Percentiles rank a stretch among this genome's conserved stretches.
phyloP scores from a whole-genome alignment of 1,140 invertebrate genomes.

The Trichoplusia ni region DNA sequence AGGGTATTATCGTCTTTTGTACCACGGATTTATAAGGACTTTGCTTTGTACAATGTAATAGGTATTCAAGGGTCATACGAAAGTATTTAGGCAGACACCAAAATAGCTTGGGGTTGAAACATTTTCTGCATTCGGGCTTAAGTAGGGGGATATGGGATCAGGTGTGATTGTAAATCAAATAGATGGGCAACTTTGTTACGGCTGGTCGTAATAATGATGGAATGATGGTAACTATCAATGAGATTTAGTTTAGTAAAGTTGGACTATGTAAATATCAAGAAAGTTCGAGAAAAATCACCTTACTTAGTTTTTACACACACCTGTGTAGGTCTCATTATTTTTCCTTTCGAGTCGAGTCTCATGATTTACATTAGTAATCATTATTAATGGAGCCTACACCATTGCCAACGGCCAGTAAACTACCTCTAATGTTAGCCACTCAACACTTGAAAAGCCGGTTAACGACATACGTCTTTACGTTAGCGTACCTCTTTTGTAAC shows the following conservation, averaged over 20 bases:
- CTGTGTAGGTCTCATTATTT: no score
- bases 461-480: neutral
- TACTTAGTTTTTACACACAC: no score
- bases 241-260: no score
- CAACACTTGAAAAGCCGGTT: no score
- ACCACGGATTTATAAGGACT: conserved; percentile 66
- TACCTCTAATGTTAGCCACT: no score
- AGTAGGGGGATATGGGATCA: conserved; percentile 36
- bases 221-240: neutral
- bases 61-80: conserved; percentile 70
- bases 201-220: conserved; percentile 2
- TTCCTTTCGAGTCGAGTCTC: no score
- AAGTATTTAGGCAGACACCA: conserved; percentile 69
- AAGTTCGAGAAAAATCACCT: no score
- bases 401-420: no score
- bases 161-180: conserved; percentile 43
- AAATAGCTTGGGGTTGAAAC: conserved; percentile 58
- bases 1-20: conserved; percentile 77
- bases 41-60: conserved; percentile 52
- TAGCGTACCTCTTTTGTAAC: neutral
- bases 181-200: conserved; percentile 10
- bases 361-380: no score
- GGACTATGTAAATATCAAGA: no score
- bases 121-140: conserved; percentile 37
- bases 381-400: no score